Conservation (phyloP, 1,140 invertebrate species). For the Zaprionus taronus region DNA sequence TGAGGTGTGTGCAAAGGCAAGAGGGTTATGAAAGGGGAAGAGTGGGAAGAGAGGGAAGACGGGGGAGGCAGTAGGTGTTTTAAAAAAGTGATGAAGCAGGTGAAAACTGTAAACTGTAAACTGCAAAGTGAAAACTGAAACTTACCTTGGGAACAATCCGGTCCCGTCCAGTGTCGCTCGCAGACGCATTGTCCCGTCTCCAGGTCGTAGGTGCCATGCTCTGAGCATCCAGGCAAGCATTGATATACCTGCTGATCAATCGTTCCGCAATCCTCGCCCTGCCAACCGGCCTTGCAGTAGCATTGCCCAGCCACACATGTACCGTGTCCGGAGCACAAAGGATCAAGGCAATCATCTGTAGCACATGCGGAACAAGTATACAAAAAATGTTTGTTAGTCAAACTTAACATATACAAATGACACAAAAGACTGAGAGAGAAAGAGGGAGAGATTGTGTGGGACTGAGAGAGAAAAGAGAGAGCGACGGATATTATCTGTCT, state of each 20-base stretch:
- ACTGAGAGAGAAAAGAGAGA: neutral
- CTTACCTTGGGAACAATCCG: conserved; percentile 95
- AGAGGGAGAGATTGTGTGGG: neutral
- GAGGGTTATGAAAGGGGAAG: neutral
- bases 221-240: conserved; percentile 95
- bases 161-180: conserved; percentile 94
- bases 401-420: conserved; percentile 8
- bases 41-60: neutral
- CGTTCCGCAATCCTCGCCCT: conserved; percentile 94
- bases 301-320: conserved; percentile 96
- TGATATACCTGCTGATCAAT: conserved; percentile 95
- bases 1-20: neutral
- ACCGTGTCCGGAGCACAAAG: conserved; percentile 95
- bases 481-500: neutral
- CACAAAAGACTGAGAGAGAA: neutral
- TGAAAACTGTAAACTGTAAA: neutral
- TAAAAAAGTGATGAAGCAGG: conserved; percentile 2
- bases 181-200: conserved; percentile 94
- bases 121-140: conserved; percentile 1
- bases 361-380: conserved; percentile 31
- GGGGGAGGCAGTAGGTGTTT: neutral
- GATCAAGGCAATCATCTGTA: conserved; percentile 92
- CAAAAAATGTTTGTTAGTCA: conserved; percentile 69
- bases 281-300: conserved; percentile 97
- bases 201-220: conserved; percentile 95